phyloP scores from a whole-genome alignment of 2,888 invertebrate genomes.

The Apamea sordens region DNA sequence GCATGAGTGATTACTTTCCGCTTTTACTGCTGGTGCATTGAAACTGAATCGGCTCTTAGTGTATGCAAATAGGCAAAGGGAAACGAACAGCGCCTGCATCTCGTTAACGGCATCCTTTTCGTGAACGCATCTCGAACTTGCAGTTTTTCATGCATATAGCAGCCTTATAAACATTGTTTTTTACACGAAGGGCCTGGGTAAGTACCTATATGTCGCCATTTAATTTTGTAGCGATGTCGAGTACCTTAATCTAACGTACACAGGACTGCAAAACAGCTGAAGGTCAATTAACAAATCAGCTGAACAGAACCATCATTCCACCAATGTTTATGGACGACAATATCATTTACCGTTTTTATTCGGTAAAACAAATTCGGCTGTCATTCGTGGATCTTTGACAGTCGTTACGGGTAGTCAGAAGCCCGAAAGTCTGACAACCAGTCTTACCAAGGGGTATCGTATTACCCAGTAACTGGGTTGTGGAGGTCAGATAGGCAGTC shows the following conservation, averaged over 20 bases:
- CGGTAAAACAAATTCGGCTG: not conserved
- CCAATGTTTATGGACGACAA: not conserved
- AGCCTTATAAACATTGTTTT: not conserved
- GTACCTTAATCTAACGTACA: not conserved
- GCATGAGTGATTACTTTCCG: constrained; percentile 14
- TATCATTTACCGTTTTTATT: not conserved
- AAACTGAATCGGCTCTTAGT: constrained; percentile 1
- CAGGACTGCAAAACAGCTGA: not conserved
- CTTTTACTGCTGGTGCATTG: constrained; percentile 4
- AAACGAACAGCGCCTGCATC: constrained; percentile 12
- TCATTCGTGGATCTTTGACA: too few species aligned
- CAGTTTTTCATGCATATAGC: not conserved
- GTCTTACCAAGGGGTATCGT: too few species aligned
- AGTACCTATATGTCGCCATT: not conserved
- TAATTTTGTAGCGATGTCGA: not conserved
- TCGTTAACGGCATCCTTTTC: constrained; percentile 14
- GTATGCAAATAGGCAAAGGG: constrained; percentile 14
- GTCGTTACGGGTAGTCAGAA: too few species aligned
- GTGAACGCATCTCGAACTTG: constrained; percentile 2
- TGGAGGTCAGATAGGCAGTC: too few species aligned
- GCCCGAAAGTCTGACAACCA: too few species aligned
- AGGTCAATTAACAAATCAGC: not conserved
- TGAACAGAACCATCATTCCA: not conserved
- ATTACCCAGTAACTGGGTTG: too few species aligned
- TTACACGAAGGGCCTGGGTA: not conserved